Evolutionary conservation across 2,113 vertebrate genomes (phyloP).

Genomic region (Delphinus delphis): DNA sequence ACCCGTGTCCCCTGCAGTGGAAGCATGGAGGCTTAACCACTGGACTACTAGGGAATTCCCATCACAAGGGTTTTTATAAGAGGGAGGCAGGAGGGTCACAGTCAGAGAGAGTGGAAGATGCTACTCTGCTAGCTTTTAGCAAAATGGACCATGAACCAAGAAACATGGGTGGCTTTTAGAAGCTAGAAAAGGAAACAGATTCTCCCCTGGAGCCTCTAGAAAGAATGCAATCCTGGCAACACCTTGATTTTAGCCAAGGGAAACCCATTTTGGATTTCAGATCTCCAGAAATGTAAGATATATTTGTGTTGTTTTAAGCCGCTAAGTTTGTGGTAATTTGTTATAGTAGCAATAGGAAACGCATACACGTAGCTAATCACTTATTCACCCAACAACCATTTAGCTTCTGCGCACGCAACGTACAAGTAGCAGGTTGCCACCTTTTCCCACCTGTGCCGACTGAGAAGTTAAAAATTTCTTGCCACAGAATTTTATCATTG

Average conservation of each 20-base stretch:
- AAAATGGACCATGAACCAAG: not conserved
- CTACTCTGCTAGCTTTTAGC: not conserved
- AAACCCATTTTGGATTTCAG: not conserved
- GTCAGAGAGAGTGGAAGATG: not conserved
- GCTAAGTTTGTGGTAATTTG: not conserved
- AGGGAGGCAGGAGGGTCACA: too few relatives aligned
- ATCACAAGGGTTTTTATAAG: not conserved
- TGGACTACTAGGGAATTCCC: not conserved
- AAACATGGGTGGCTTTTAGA: not conserved
- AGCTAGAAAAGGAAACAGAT: not conserved
- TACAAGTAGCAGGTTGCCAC: not conserved
- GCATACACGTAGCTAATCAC: fast-evolving
- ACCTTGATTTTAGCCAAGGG: not conserved
- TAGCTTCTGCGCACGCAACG: not conserved
- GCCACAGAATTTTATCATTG: not conserved
- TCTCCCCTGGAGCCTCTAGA: not conserved
- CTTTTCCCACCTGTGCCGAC: not conserved
- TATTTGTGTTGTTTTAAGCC: not conserved
- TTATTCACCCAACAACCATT: not conserved
- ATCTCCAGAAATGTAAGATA: not conserved
- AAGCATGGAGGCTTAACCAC: not conserved
- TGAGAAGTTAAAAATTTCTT: not conserved
- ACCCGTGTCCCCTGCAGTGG: not conserved
- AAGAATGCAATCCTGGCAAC: not conserved
- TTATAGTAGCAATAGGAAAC: not conserved